Percentiles rank a stretch among this genome's conserved stretches.
Conservation (phyloP, 2,888 invertebrate species). For the Acronicta alni region DNA sequence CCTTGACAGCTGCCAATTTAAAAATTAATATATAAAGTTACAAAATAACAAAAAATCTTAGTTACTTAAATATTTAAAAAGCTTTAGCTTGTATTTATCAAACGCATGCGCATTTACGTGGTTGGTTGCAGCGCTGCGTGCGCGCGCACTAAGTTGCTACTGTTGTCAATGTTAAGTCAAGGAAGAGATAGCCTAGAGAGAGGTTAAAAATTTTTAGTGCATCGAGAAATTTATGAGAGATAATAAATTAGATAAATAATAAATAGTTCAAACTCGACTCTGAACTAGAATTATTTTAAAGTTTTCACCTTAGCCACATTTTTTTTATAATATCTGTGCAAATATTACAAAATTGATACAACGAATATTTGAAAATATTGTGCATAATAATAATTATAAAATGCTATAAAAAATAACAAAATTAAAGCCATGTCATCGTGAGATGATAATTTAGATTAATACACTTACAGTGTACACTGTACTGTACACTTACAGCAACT, state of each 20-base stretch:
- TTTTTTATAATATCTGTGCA: not conserved
- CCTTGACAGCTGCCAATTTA: constrained; percentile 10
- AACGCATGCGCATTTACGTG: constrained; percentile 66
- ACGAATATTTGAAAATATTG: not conserved
- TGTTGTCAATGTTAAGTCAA: constrained; percentile 80
- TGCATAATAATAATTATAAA: not conserved
- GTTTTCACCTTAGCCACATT: not conserved
- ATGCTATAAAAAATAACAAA: not conserved
- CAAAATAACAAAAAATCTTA: too few species aligned
- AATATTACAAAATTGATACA: not conserved
- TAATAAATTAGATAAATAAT: too few species aligned
- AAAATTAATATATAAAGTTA: too few species aligned
- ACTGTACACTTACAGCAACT: not conserved
- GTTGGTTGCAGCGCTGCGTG: constrained; percentile 75
- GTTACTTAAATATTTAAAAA: too few species aligned
- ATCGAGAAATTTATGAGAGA: constrained; percentile 49
- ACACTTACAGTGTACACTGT: too few species aligned
- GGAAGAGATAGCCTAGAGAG: constrained; percentile 66
- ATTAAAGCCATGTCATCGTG: not conserved
- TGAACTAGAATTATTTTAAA: not conserved
- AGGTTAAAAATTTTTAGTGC: constrained; percentile 48
- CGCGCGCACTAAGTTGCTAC: constrained; percentile 79
- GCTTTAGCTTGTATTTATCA: constrained; percentile 9
- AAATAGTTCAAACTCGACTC: too few species aligned
- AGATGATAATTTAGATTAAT: not conserved